Evolutionary conservation across 2,888 invertebrate species (phyloP).

Genomic region (Apotomis betuletana): DNA sequence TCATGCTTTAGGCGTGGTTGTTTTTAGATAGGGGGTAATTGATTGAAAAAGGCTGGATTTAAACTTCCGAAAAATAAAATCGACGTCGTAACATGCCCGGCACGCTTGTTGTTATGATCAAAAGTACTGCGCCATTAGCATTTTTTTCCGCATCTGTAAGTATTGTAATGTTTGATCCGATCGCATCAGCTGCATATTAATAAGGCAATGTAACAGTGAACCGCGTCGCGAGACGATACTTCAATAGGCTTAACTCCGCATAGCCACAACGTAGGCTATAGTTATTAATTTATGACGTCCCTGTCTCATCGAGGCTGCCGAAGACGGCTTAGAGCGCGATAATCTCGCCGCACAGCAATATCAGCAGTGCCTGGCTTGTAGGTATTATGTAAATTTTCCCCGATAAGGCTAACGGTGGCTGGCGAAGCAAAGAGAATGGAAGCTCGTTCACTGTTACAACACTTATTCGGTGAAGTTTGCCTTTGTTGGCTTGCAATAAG

Average conservation of each 20-base stretch:
- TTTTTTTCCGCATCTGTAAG: neutral
- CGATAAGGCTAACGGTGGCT: conserved; percentile 39
- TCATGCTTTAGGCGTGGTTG: too few species aligned
- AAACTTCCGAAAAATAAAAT: too few species aligned
- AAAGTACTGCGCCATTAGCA: neutral
- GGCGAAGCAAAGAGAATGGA: conserved; percentile 29
- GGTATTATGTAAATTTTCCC: conserved; percentile 40
- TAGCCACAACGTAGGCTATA: conserved; percentile 16
- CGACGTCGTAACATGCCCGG: too few species aligned
- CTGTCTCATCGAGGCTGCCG: conserved; percentile 30
- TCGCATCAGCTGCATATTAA: conserved; percentile 3
- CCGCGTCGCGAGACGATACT: conserved; percentile 5
- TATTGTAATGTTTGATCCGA: neutral
- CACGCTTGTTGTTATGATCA: too few species aligned
- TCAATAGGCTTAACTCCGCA: conserved; percentile 22
- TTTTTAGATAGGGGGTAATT: too few species aligned
- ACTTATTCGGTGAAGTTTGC: conserved; percentile 29
- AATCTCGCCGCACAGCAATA: conserved; percentile 36
- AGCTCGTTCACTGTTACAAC: conserved; percentile 27
- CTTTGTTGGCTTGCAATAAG: conserved; percentile 24
- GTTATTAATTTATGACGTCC: conserved; percentile 38
- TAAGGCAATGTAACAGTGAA: conserved; percentile 12
- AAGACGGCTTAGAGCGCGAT: conserved; percentile 39
- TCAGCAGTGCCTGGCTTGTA: conserved; percentile 39
- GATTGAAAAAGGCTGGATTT: too few species aligned